Base-by-base conservation (phyloP, 2,888 invertebrate genomes). In the Marasmarcha lunaedactyla region DNA sequence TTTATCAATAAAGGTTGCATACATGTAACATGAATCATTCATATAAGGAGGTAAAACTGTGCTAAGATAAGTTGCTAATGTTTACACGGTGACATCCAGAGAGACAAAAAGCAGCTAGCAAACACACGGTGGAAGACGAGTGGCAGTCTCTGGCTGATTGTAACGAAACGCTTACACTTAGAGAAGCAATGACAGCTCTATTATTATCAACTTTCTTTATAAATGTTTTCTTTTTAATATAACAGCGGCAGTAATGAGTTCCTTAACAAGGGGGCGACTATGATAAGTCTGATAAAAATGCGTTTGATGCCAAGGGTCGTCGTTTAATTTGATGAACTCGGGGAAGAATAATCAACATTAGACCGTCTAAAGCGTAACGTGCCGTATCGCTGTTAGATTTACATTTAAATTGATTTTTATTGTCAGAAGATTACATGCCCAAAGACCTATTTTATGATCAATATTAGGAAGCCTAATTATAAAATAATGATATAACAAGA, bases 141-240 rank as follows among this genome's bases (percentile, higher is more conserved):
- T 78, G 74, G 72, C 74, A 77, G 77, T 78, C 72, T 67, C 63
- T 78, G 70, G 78, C 73, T 76, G 73, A 71, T 73, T 69, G 63
- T 71, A 20, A 79, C 72, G 74, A 72, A 76, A 78, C 76, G 77
- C 78, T 78, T 78, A 79, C 78, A 77, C 63, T 77, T 77, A 78
- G 71, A 72, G 71, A 76, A 83, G 81, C 83, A 77, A 76, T 74
- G 81, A 81, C 83, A 83, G 83, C 83, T 81, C 83, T 81, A 83
- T 83, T 81, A 83, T 83, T 77, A 76, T 76, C 72, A 78, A 74
- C 73, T 73, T 70, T 20, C 4, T 20, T 20, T 20, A 20, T 20
- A 5, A 20, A 20, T 7, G 7, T 20, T 20, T 5, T 20, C 20
- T 3, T 5, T 20, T 20, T 3, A 3, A 3, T 20, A 37, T 20